These are phyloP conservation scores for Varroa destructor DNA, from an alignment of 1,140 invertebrate genomes.

Conservation along the genomic window DNA sequence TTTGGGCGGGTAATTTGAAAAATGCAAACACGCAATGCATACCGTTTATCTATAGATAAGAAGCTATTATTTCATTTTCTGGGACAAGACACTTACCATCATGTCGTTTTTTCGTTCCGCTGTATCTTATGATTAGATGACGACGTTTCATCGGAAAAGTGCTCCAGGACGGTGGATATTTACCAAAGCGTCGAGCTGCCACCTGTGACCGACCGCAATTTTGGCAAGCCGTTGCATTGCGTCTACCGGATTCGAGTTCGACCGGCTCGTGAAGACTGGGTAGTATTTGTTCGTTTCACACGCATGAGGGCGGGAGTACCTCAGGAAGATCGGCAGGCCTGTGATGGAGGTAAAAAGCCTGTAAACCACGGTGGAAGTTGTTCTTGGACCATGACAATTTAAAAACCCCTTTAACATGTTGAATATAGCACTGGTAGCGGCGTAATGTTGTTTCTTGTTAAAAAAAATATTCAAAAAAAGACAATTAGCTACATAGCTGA, in stretches of 20 bases:
- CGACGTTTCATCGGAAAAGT: constrained; percentile 38
- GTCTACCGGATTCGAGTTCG: constrained; percentile 73
- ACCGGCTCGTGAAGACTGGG: constrained; percentile 63
- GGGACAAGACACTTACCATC: too few relatives aligned
- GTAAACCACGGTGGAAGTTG: background rate
- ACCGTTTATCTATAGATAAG: too few relatives aligned
- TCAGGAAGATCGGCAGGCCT: constrained; percentile 31
- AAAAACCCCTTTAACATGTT: too few relatives aligned
- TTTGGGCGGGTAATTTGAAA: too few relatives aligned
- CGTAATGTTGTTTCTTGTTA: too few relatives aligned
- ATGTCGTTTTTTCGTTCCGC: too few relatives aligned
- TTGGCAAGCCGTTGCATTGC: constrained; percentile 66
- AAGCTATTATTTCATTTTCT: too few relatives aligned
- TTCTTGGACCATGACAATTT: background rate
- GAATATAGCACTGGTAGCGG: too few relatives aligned
- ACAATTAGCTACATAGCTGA: too few relatives aligned
- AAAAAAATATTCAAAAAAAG: background rate
- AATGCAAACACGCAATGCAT: too few relatives aligned
- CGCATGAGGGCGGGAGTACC: constrained; percentile 33
- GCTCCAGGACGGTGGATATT: constrained; percentile 80
- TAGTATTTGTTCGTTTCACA: constrained; percentile 56
- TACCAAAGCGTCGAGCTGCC: constrained; percentile 77
- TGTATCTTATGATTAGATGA: background rate
- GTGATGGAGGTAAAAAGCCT: constrained; percentile 31
- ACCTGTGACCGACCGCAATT: constrained; percentile 61